A percentile compares a stretch with the other conserved stretches of the same genome.
Conservation (phyloP, 1,140 invertebrate species). For the Rhyzopertha dominica region DNA sequence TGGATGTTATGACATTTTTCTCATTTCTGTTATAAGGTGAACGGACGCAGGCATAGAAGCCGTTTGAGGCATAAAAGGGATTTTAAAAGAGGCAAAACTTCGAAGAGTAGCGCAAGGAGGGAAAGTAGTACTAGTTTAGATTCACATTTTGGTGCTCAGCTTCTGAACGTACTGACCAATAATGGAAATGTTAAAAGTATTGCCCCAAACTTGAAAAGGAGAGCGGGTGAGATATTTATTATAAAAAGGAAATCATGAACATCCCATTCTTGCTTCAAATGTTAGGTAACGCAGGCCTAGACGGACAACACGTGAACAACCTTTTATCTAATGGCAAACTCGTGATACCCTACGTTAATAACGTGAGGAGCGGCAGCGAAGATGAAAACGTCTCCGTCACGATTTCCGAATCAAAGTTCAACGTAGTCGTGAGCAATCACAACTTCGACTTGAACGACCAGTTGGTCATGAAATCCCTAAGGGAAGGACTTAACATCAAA, state of each 20-base stretch:
- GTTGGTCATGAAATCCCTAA: slow-evolving; percentile 48
- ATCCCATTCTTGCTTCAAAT: no score
- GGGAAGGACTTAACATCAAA: slow-evolving; percentile 42
- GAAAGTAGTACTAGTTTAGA: slow-evolving; percentile 75
- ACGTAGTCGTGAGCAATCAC: slow-evolving; percentile 50
- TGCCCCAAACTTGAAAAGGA: slow-evolving; percentile 52
- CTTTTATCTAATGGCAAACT: slow-evolving; percentile 51
- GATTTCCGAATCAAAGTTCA: slow-evolving; percentile 50
- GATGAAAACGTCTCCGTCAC: slow-evolving; percentile 50
- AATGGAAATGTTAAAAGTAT: slow-evolving; percentile 46
- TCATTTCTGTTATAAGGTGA: no score
- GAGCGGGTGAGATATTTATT: no score
- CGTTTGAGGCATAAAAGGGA: slow-evolving; percentile 24
- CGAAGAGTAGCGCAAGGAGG: slow-evolving; percentile 51
- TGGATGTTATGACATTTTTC: no score
- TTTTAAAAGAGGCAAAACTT: slow-evolving; percentile 25
- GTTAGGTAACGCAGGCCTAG: slow-evolving; percentile 52
- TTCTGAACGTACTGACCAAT: slow-evolving; percentile 50
- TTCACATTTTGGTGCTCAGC: slow-evolving; percentile 62
- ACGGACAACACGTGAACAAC: slow-evolving; percentile 50
- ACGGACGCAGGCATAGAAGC: slow-evolving; percentile 40
- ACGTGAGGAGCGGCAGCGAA: slow-evolving; percentile 52
- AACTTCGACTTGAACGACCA: slow-evolving; percentile 51
- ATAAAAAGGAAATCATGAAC: no score
- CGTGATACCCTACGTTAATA: slow-evolving; percentile 51